Evolutionary conservation across 1,140 invertebrate species (phyloP), one percentile per base, ranked within the genome.

Genomic region (Trichonephila inaurata): DNA sequence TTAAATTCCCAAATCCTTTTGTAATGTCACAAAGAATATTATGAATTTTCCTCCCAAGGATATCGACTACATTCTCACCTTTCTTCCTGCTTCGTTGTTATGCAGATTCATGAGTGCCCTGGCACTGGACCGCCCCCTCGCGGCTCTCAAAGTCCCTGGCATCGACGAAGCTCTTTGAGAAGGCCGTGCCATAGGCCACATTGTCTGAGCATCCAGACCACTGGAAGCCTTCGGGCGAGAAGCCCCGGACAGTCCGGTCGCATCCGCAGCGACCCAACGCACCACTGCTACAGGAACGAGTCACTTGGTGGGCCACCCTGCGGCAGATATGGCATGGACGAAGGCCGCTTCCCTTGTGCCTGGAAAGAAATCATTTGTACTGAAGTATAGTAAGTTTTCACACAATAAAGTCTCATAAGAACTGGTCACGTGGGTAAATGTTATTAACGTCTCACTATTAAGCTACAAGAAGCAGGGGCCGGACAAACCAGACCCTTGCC

Each of bases 291-390:
- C 96, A 97, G 61, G 96, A 95, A 66, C 96, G 95, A 1, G 96
- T 97, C n/a, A 97, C 95, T 21, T 96, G 95, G 94, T 97, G 96
- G 1, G 96, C 96, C 81, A 97, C 96, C 96, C 96, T 8, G 96
- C 96, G 7, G 96, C 95, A 5, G 96, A 96, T 77, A 96, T 95
- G 61, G 96, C 96, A 95, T 96, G 96, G 21, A 96, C 95, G 94
- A 96, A 96, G 4, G 97, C 96, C 33, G 96, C 95, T 95, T 97
- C 97, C 64, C 96, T 94, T 5, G 97, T 97, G n/a, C 96, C 97
- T 97, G 95, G 3, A 89, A 90, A 77, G 0, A 77, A 77, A 77
- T 21, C 3, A 64, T 10, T 2, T 3, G 33, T 3, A 40, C 4
- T 2, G 2, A n/a, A n/a, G n/a, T n/a, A n/a, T n/a, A n/a, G n/a